phyloP scores from a whole-genome alignment of 1,140 invertebrate species.

The Venturia canescens region DNA sequence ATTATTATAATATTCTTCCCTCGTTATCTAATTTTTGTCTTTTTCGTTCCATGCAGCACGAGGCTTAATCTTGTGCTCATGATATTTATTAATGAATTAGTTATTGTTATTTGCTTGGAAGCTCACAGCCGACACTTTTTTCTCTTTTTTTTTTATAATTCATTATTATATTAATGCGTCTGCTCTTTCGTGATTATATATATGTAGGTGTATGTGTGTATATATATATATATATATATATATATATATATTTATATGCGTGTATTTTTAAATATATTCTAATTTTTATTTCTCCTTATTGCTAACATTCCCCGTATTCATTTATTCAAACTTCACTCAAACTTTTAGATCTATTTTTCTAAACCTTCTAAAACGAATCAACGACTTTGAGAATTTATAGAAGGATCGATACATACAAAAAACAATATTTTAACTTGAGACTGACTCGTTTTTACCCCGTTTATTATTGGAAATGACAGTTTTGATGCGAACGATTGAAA shows the following conservation, averaged over 20 bases:
- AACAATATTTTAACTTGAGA: no score
- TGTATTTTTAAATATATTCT: slow-evolving; percentile 51
- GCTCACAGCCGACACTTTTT: slow-evolving; percentile 77
- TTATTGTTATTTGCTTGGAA: slow-evolving; percentile 78
- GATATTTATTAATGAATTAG: slow-evolving; percentile 77
- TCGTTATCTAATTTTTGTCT: background rate
- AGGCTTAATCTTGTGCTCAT: slow-evolving; percentile 51
- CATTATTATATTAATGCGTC: slow-evolving; percentile 63
- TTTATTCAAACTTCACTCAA: slow-evolving; percentile 57
- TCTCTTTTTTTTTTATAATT: slow-evolving; percentile 53
- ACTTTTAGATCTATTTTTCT: slow-evolving; percentile 24
- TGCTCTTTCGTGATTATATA: slow-evolving; percentile 61
- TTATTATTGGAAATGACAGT: no score
- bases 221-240: no score
- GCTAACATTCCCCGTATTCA: slow-evolving; percentile 62
- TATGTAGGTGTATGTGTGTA: slow-evolving; percentile 14
- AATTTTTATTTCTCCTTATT: slow-evolving; percentile 70
- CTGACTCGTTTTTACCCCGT: no score
- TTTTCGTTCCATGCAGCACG: no score
- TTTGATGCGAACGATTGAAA: no score
- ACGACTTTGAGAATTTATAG: no score
- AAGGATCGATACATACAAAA: no score
- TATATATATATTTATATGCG: slow-evolving; percentile 35
- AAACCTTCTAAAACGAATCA: no score
- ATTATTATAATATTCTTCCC: background rate